Evolutionary conservation across 2,888 invertebrate genomes (phyloP), one percentile per base, ranked within the genome.

Genomic region (Lithophane socia): DNA sequence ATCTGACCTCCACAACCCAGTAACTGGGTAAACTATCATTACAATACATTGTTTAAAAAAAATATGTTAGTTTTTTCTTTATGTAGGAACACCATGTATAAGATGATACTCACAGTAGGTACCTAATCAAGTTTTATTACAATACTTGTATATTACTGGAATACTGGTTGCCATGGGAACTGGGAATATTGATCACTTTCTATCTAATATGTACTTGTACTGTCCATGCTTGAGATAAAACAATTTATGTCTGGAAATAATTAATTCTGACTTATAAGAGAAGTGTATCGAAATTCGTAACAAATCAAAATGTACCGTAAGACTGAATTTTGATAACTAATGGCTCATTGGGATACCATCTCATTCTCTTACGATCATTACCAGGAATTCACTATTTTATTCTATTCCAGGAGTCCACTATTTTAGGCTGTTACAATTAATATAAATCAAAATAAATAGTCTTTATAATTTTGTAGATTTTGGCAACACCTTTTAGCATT

Each of bases 111-210:
- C 83, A 82, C 86, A 69, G 84, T 86, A 81, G 80, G 86, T 86
- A 79, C 70, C 79, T 84, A 87, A 91, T 90, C 87, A 89, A 87
- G 89, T 90, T 90, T 89, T 88, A 86, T 87, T 85, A 77, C 82
- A 85, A 82, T 86, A 82, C 84, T 82, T 47, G 77, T 64, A 68
- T 75, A 73, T 70, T 77, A 69, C 79, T 72, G 73, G 78, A 71
- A 77, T 71, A 73, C 79, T 60, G 42, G 80, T 81, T 82, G 24
- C 84, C 76, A 82, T 85, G 87, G 80, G 85, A 88, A 88, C 81
- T 49, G 61, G 12, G 47, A 73, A 61, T 78, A 82, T 78, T 65
- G 73, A 83, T 80, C 79, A 76, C 73, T 78, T 75, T 52, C 47
- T 68, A 73, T 69, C 61, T 63, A 49, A 77, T 65, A 12, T 3